Conservation (phyloP, 2,113 vertebrate species). For the Gymnogyps californianus region DNA sequence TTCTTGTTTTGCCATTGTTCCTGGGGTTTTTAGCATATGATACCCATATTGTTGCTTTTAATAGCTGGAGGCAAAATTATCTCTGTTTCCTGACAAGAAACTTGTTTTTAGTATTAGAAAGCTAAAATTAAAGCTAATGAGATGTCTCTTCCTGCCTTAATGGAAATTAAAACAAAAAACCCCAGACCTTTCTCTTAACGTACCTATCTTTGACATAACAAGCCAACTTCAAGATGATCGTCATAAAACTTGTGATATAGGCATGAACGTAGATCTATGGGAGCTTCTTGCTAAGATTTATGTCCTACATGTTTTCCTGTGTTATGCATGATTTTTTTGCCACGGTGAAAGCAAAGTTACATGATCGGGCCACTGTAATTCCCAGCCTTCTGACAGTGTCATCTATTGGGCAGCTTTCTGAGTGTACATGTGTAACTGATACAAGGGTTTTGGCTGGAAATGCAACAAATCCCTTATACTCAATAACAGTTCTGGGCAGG, state of each 20-base stretch:
- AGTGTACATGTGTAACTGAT: not conserved
- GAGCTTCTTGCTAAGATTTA: not conserved
- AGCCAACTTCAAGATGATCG: not conserved
- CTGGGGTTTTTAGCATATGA: not conserved
- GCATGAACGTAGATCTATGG: not conserved
- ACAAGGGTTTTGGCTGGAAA: not conserved
- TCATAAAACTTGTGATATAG: not conserved
- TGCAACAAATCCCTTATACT: not conserved
- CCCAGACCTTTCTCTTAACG: not conserved
- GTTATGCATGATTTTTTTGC: not conserved
- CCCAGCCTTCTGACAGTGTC: not conserved
- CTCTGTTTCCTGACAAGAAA: not conserved
- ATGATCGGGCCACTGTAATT: not conserved
- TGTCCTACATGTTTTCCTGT: not conserved
- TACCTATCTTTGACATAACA: not conserved
- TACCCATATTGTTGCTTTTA: not conserved
- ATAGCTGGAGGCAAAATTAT: not conserved
- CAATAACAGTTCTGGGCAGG: not conserved
- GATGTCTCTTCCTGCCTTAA: not conserved
- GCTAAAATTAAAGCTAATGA: not conserved
- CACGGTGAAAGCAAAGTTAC: not conserved
- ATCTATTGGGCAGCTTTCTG: not conserved
- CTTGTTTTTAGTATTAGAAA: not conserved
- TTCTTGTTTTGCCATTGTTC: conserved; percentile 7
- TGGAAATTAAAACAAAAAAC: not conserved